Evolutionary conservation across 2,113 vertebrate species (phyloP).

Genomic region (Solea senegalensis): DNA sequence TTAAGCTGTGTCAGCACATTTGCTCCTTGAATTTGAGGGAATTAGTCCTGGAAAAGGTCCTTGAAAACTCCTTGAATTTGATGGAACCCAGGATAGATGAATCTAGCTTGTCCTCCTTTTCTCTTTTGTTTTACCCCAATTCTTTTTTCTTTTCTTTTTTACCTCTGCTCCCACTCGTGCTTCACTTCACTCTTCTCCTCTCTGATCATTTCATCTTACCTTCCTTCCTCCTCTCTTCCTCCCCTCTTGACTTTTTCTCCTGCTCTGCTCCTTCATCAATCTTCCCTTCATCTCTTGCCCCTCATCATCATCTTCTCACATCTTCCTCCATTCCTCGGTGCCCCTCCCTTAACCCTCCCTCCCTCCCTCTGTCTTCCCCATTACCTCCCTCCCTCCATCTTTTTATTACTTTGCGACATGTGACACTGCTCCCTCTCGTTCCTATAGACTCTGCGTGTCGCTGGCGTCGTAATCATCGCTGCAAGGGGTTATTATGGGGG

Average conservation of each 20-base stretch:
- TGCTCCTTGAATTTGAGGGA: too few species aligned
- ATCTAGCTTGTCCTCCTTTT: constrained; percentile 30
- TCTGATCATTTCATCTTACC: constrained; percentile 3
- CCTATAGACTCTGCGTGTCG: constrained; percentile 54
- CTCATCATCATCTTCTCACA: constrained; percentile 8
- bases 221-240: background rate
- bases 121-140: constrained; percentile 21
- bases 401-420: constrained; percentile 23
- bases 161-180: background rate
- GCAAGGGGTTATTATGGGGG: constrained; percentile 22
- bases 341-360: constrained; percentile 3
- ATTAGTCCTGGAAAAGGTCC: too few species aligned
- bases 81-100: too few species aligned
- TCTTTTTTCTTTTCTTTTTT: constrained; percentile 21
- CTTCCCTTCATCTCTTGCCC: constrained; percentile 22
- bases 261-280: background rate
- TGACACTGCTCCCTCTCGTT: constrained; percentile 32
- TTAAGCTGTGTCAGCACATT: too few species aligned
- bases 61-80: too few species aligned
- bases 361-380: background rate
- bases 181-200: background rate
- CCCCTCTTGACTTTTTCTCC: background rate
- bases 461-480: constrained; percentile 53
- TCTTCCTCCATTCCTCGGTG: constrained; percentile 17
- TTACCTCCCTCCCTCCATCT: too few species aligned